These are phyloP conservation scores for Chymomyza costata DNA, from an alignment of 1,140 invertebrate species.

Conservation along the genomic window DNA sequence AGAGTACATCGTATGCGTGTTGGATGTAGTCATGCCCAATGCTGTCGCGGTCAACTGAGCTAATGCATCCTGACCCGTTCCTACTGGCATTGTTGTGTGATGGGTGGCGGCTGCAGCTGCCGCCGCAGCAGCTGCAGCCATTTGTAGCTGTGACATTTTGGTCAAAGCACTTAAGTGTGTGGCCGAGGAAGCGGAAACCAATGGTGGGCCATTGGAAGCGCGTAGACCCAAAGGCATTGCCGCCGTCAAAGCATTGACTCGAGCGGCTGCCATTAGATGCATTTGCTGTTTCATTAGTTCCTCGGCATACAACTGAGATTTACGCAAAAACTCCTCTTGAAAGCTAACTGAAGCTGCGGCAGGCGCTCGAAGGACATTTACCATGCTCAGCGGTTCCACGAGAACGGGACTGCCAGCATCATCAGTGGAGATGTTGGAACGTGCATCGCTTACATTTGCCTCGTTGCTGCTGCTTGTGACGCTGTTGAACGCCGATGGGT, in stretches of 20 bases:
- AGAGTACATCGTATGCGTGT: slow-evolving; percentile 2
- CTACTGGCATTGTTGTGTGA: neutral
- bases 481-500: slow-evolving; percentile 63
- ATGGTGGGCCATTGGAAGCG: neutral
- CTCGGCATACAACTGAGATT: slow-evolving; percentile 74
- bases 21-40: slow-evolving; percentile 23
- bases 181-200: neutral
- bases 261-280: slow-evolving; percentile 72
- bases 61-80: slow-evolving; percentile 48
- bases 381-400: slow-evolving; percentile 5
- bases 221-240: slow-evolving; percentile 32
- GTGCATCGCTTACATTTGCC: slow-evolving; percentile 21
- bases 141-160: slow-evolving; percentile 59
- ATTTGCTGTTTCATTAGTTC: slow-evolving; percentile 75
- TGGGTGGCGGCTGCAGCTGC: slow-evolving; percentile 33
- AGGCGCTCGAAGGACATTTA: too few species aligned
- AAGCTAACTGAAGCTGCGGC: slow-evolving; percentile 31
- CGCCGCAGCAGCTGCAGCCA: slow-evolving; percentile 56
- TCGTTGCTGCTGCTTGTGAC: slow-evolving; percentile 10
- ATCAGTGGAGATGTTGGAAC: slow-evolving; percentile 21
- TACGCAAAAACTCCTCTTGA: slow-evolving; percentile 72
- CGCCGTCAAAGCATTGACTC: slow-evolving; percentile 58
- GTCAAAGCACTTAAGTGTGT: slow-evolving; percentile 38
- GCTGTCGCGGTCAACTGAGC: slow-evolving; percentile 61
- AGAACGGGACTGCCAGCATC: slow-evolving; percentile 3